A percentile compares a stretch with the other conserved stretches of the same genome.
Conservation (phyloP, 1,140 invertebrate genomes). For the Bacillus rossius region DNA sequence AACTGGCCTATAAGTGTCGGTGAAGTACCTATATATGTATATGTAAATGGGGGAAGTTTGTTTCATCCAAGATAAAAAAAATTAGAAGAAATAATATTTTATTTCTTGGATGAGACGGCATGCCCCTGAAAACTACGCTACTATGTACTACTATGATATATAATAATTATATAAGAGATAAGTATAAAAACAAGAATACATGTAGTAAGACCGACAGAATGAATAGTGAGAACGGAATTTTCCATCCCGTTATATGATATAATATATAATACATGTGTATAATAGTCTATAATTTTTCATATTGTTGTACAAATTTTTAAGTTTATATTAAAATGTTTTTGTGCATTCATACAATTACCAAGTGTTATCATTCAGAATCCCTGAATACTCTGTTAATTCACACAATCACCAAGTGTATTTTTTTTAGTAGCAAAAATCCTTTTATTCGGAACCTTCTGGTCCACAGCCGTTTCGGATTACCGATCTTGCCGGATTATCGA, state of each 20-base stretch:
- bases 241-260: constrained; percentile 49
- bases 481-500: too few relatives aligned
- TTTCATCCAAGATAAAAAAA: neutral
- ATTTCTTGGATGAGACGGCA: too few relatives aligned
- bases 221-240: constrained; percentile 58
- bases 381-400: too few relatives aligned
- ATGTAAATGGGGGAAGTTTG: neutral
- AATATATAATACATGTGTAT: constrained; percentile 18
- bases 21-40: too few relatives aligned
- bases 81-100: neutral
- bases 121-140: too few relatives aligned
- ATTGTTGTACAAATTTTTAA: constrained; percentile 77
- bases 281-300: constrained; percentile 62
- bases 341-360: constrained; percentile 48
- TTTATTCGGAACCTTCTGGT: too few relatives aligned
- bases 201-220: constrained; percentile 11
- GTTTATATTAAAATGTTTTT: constrained; percentile 76
- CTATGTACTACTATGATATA: too few relatives aligned
- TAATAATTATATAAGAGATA: neutral
- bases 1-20: too few relatives aligned
- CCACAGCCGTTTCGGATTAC: too few relatives aligned
- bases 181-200: constrained; percentile 1
- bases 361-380: neutral
- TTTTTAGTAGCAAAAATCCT: too few relatives aligned
- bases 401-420: too few relatives aligned